Conservation (phyloP, 1,140 invertebrate species). For the Archegozetes longisetosus region DNA sequence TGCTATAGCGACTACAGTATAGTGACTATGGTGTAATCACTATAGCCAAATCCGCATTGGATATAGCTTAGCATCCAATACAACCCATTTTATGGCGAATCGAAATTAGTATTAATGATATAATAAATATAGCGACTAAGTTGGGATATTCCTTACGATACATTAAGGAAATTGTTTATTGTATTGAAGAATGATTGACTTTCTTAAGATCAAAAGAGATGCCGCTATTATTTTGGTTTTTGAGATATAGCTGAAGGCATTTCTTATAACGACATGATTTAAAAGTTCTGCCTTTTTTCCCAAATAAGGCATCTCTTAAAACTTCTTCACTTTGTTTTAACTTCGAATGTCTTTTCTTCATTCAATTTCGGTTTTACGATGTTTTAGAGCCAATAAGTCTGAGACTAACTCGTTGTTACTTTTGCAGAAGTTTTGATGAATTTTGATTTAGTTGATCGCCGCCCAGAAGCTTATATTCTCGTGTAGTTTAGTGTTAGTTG, state of each 20-base stretch:
- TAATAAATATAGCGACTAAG: too few relatives aligned
- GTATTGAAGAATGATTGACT: background rate
- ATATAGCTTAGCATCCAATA: too few relatives aligned
- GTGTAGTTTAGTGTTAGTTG: too few relatives aligned
- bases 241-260: background rate
- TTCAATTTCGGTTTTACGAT: background rate
- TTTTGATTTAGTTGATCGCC: background rate
- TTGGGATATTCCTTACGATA: too few relatives aligned
- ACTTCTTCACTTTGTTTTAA: slow-evolving; percentile 5
- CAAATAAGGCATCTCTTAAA: background rate
- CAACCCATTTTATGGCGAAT: too few relatives aligned
- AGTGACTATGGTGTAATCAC: too few relatives aligned
- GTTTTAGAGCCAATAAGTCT: background rate
- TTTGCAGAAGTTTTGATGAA: too few relatives aligned
- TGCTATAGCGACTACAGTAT: too few relatives aligned
- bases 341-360: background rate
- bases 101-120: too few relatives aligned
- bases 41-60: too few relatives aligned
- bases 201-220: background rate
- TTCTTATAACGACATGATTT: background rate
- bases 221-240: background rate
- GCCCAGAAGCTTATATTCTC: slow-evolving; percentile 1
- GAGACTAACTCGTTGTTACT: too few relatives aligned
- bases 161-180: too few relatives aligned
- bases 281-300: background rate